Base-by-base conservation (phyloP, 2,888 invertebrate species). In the Lingula anatina region DNA sequence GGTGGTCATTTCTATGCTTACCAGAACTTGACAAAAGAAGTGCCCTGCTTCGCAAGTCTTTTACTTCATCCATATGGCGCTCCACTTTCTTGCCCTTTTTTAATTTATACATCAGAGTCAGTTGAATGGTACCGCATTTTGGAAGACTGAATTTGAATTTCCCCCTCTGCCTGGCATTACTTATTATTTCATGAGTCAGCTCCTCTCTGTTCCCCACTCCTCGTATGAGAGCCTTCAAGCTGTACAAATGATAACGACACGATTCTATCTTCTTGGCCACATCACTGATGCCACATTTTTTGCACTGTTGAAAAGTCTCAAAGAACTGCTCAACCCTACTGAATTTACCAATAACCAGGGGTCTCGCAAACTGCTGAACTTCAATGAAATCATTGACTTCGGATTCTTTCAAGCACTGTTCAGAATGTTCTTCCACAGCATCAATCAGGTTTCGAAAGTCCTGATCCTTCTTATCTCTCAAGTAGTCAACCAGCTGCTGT, bases 341-440 rank as follows among this genome's bases (percentile, higher is more conserved):
- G n/a, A 21, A 38, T n/a, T 48, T 28, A 3, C 31, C 39, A 23
- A 48, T 36, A 15, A 60, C 37, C 2, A 60, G 23, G 7, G 55
- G 58, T 23, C 53, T 49, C 1, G 59, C 42, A 42, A 56, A 60
- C 15, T 54, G 36, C 43, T 60, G 55, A 0, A 60, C 55, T 40
- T 59, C 57, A 23, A 62, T 59, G 3, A 62, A 47, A 18, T 50
- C 55, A 0, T 60, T 60, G 1, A 62, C 61, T 18, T 60, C 57
- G 5, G 58, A 57, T 36, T 59, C 62, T 27, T 50, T 47, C 2
- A 62, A 58, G 44, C 53, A 59, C 36, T 60, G 58, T 24, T 62
- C 61, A 9, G 62, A 61, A 45, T 61, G 59, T 41, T 62, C 61
- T 41, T 62, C 62, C 1, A 60, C 61, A 12, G 62, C 60, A 52